phyloP scores from a whole-genome alignment of 2,113 vertebrate genomes.

The Eulemur rufifrons region DNA sequence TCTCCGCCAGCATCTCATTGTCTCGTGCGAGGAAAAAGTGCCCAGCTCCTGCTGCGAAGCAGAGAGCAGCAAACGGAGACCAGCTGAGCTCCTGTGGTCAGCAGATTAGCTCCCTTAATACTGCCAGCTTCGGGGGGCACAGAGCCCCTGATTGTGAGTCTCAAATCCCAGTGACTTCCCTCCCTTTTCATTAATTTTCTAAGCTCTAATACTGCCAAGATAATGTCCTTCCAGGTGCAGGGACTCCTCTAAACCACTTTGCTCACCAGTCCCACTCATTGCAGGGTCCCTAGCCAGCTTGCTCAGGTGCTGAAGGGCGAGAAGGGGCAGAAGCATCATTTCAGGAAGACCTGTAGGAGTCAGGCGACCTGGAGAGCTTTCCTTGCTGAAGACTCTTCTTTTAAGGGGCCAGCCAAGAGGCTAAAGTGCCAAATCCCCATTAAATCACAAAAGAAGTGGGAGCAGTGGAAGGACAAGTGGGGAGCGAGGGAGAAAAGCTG shows the following conservation, averaged over 20 bases:
- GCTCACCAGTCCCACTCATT: neutral
- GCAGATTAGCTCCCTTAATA: neutral
- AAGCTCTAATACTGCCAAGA: neutral
- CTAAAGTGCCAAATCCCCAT: slow-evolving; percentile 42
- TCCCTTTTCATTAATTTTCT: slow-evolving; percentile 55
- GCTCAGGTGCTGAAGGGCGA: neutral
- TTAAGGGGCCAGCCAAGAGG: slow-evolving; percentile 39
- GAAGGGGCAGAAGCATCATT: slow-evolving; percentile 26
- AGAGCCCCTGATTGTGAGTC: neutral
- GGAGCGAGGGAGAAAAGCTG: neutral
- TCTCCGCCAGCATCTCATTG: neutral
- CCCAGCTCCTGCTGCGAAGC: neutral
- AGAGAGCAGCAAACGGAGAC: neutral
- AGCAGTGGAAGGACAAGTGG: neutral
- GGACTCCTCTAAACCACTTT: slow-evolving; percentile 54
- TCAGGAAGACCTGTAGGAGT: neutral
- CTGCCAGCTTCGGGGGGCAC: neutral
- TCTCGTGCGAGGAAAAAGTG: neutral
- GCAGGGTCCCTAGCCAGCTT: neutral
- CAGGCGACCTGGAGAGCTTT: neutral
- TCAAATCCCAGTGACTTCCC: slow-evolving; percentile 34
- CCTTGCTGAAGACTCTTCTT: neutral
- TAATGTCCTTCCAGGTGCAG: neutral
- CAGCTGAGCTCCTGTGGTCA: neutral
- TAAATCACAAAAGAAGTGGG: slow-evolving; percentile 39